Percentiles rank a stretch among this genome's conserved stretches.
Conservation (phyloP, 2,888 invertebrate species). For the Catocala fraxini region DNA sequence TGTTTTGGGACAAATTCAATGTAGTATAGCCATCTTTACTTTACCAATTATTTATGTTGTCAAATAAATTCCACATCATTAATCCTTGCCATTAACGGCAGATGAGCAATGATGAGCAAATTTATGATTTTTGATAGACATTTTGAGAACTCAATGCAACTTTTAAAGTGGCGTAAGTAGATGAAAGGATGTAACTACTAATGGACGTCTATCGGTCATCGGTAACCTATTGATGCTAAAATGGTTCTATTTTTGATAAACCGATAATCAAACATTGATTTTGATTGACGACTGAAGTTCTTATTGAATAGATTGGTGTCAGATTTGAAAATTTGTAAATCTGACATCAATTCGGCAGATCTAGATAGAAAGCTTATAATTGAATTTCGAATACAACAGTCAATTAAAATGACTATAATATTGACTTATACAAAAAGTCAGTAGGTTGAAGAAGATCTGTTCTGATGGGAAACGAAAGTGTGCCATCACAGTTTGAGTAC, state of each 20-base stretch:
- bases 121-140: constrained; percentile 41
- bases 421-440: constrained; percentile 56
- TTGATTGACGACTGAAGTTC: constrained; percentile 61
- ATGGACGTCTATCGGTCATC: constrained; percentile 47
- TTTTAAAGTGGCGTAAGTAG: constrained; percentile 30
- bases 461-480: constrained; percentile 76
- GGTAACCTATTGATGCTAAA: constrained; percentile 40
- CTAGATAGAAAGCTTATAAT: constrained; percentile 50
- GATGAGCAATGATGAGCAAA: constrained; percentile 24
- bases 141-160: constrained; percentile 41
- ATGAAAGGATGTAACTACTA: constrained; percentile 32
- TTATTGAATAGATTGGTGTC: constrained; percentile 56
- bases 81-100: constrained; percentile 21
- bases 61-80: constrained; percentile 23
- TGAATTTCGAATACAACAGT: constrained; percentile 59
- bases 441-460: constrained; percentile 55
- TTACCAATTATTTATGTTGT: constrained; percentile 33
- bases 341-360: constrained; percentile 48
- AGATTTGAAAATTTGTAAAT: constrained; percentile 50
- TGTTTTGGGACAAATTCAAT: constrained; percentile 63
- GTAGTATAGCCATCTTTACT: constrained; percentile 47
- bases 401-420: constrained; percentile 68
- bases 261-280: constrained; percentile 53
- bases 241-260: constrained; percentile 42
- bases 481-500: constrained; percentile 68